A percentile compares a stretch with the other conserved stretches of the same genome.
These are phyloP conservation scores for Ophthalmolycus amberensis DNA, from an alignment of 2,113 vertebrate species.

Conservation along the genomic window DNA sequence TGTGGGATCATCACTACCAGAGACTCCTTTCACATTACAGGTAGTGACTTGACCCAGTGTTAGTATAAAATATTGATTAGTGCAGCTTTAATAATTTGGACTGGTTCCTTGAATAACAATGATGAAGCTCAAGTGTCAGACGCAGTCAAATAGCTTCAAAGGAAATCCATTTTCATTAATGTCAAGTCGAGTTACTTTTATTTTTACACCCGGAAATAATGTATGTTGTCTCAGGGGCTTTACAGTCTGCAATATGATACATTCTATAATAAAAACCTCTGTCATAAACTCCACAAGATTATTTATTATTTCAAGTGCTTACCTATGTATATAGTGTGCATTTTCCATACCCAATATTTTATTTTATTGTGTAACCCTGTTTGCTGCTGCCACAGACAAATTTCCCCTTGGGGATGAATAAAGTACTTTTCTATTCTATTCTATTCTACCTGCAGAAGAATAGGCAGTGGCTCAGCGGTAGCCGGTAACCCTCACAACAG, in stretches of 20 bases:
- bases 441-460: not conserved
- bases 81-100: not conserved
- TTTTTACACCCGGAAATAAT: not conserved
- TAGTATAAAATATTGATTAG: not conserved
- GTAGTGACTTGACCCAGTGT: not conserved
- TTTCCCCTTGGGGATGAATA: no score
- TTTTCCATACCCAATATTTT: no score
- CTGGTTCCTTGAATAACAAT: not conserved
- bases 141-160: not conserved
- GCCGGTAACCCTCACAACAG: constrained; percentile 40
- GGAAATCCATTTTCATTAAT: not conserved
- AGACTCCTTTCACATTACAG: not conserved
- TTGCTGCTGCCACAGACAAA: no score
- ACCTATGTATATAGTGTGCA: no score
- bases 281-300: not conserved
- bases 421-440: no score
- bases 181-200: not conserved
- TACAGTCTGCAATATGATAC: not conserved
- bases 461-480: constrained; percentile 8
- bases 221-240: not conserved
- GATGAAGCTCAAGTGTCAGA: not conserved
- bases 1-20: not conserved
- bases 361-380: no score
- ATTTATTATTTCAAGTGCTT: not conserved
- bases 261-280: not conserved